Percentiles rank a stretch among this genome's conserved stretches.
Evolutionary conservation across 2,113 vertebrate species (phyloP).

Genomic region (Aspiorhynchus laticeps): DNA sequence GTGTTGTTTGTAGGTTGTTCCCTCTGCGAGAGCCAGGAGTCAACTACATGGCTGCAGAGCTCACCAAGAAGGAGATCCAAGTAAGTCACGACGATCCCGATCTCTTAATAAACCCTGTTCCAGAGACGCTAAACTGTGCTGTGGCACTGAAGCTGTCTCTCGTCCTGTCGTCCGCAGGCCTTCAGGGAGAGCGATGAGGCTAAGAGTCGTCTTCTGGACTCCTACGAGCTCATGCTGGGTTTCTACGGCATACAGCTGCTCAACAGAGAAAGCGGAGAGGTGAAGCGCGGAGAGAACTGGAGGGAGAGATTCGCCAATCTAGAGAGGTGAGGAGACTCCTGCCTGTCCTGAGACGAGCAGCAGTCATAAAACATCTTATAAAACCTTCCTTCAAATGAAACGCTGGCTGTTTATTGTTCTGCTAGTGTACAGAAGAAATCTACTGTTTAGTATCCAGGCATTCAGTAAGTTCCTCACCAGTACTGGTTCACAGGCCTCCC

Average conservation of each 20-base stretch:
- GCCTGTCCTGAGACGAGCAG: too few species aligned
- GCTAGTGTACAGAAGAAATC: too few species aligned
- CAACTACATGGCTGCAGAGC: constrained; percentile 87
- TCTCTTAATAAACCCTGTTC: too few species aligned
- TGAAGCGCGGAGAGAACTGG: constrained; percentile 86
- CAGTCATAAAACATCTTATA: too few species aligned
- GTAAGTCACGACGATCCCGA: constrained; percentile 66
- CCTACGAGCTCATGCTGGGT: constrained; percentile 93
- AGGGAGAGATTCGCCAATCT: constrained; percentile 88
- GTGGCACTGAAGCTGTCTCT: background rate
- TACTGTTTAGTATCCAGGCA: too few species aligned
- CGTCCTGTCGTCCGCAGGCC: constrained; percentile 69
- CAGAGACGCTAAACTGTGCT: too few species aligned
- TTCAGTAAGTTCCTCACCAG: too few species aligned
- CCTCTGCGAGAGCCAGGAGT: constrained; percentile 91
- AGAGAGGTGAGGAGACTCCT: constrained; percentile 77
- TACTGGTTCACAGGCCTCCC: too few species aligned
- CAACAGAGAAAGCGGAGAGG: constrained; percentile 77
- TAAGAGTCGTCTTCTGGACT: constrained; percentile 80
- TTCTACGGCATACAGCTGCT: constrained; percentile 89
- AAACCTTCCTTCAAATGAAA: too few species aligned
- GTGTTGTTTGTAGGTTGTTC: constrained; percentile 82
- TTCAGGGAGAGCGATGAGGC: constrained; percentile 84
- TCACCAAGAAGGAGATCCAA: constrained; percentile 88
- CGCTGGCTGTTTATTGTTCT: too few species aligned